Conservation (phyloP, 1,140 invertebrate genomes). For the Drosophila busckii region DNA sequence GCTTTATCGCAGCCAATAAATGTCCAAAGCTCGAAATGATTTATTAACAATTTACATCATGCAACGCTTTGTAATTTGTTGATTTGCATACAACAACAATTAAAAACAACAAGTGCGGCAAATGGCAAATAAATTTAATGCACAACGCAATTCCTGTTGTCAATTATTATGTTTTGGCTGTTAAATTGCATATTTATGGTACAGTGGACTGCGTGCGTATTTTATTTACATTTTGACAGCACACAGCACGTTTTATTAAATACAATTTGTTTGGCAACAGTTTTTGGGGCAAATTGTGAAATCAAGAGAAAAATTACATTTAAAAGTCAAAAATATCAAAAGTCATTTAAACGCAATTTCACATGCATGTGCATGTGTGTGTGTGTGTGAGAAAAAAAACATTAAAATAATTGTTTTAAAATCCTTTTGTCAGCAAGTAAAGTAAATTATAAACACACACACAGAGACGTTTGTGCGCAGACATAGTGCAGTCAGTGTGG, state of each 20-base stretch:
- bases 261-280: slow-evolving; percentile 62
- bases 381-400: slow-evolving; percentile 38
- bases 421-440: slow-evolving; percentile 77
- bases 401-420: slow-evolving; percentile 78
- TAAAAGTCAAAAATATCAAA: slow-evolving; percentile 75
- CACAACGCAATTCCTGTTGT: too few relatives aligned
- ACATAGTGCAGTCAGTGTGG: slow-evolving; percentile 29
- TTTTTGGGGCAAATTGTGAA: slow-evolving; percentile 54
- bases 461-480: slow-evolving; percentile 29
- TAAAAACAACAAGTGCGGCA: slow-evolving; percentile 17
- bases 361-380: slow-evolving; percentile 9
- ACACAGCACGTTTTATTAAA: slow-evolving; percentile 75
- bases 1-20: too few relatives aligned
- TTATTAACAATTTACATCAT: too few relatives aligned
- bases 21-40: too few relatives aligned
- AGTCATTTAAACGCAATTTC: slow-evolving; percentile 74
- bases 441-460: slow-evolving; percentile 75
- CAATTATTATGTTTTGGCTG: too few relatives aligned
- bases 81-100: too few relatives aligned
- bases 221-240: slow-evolving; percentile 61
- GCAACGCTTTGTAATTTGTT: too few relatives aligned
- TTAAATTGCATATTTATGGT: neutral
- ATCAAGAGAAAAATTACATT: slow-evolving; percentile 76
- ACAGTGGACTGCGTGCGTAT: too few relatives aligned
- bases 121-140: too few relatives aligned